Conservation (phyloP, 2,888 invertebrate genomes). For the Diloba caeruleocephala region DNA sequence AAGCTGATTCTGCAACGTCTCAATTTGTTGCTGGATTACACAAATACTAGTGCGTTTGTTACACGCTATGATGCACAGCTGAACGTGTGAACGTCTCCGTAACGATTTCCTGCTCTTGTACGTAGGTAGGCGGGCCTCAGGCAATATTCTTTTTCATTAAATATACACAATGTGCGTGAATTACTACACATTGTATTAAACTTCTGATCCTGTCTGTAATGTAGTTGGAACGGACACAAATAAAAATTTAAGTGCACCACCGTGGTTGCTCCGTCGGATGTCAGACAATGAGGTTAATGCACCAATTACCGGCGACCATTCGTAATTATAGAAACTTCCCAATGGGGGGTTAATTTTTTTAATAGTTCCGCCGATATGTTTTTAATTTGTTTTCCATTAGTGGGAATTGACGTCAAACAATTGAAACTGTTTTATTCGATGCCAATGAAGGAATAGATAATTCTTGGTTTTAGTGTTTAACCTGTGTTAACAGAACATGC, state of each 20-base stretch:
- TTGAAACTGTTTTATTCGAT: not conserved
- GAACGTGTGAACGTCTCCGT: too few relatives aligned
- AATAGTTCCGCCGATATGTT: conserved; percentile 9
- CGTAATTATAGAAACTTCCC: conserved; percentile 44
- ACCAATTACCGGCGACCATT: conserved; percentile 34
- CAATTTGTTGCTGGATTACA: too few relatives aligned
- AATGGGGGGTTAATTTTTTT: conserved; percentile 21
- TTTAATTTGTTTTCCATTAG: not conserved
- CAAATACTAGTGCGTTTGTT: too few relatives aligned
- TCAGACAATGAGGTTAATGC: conserved; percentile 48
- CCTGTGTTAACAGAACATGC: not conserved
- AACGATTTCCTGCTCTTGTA: too few relatives aligned
- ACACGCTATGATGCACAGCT: too few relatives aligned
- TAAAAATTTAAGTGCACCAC: conserved; percentile 26
- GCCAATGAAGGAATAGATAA: not conserved
- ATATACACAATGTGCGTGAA: too few relatives aligned
- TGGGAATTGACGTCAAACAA: not conserved
- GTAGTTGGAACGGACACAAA: conserved; percentile 8
- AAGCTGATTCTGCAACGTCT: too few relatives aligned
- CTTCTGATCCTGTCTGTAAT: not conserved
- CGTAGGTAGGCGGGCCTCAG: too few relatives aligned
- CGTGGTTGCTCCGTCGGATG: conserved; percentile 8
- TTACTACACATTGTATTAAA: not conserved
- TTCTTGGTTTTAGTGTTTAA: not conserved
- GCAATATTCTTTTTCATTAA: too few relatives aligned